A percentile compares a stretch with the other conserved stretches of the same genome.
These are phyloP conservation scores for Drosophila triauraria DNA, from an alignment of 1,140 invertebrate species.

Conservation along the genomic window DNA sequence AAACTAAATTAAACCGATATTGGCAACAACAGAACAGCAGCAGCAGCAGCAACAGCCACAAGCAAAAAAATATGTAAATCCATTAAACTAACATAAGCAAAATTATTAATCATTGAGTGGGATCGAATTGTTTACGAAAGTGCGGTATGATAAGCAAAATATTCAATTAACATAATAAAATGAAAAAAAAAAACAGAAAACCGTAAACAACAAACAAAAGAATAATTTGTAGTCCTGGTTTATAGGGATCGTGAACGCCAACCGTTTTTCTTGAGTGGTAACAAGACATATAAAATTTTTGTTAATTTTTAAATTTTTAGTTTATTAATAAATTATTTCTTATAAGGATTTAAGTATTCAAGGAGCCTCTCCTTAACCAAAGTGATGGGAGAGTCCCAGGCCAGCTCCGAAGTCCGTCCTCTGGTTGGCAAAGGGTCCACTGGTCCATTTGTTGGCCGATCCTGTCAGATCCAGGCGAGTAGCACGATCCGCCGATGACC, in stretches of 20 bases:
- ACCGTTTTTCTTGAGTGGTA: too few relatives aligned
- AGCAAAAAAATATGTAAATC: constrained; percentile 45
- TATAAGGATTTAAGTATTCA: neutral
- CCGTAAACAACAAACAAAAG: constrained; percentile 11
- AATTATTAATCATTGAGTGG: constrained; percentile 67
- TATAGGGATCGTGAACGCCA: too few relatives aligned
- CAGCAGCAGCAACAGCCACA: constrained; percentile 24
- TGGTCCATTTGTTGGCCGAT: constrained; percentile 68
- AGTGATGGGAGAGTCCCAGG: constrained; percentile 65
- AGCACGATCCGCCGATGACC: constrained; percentile 73
- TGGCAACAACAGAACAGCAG: constrained; percentile 48
- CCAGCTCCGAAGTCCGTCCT: constrained; percentile 59
- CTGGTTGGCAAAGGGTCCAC: constrained; percentile 64
- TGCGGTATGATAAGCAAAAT: constrained; percentile 70
- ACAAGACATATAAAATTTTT: too few relatives aligned
- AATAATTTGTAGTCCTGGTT: neutral
- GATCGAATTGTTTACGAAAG: constrained; percentile 58
- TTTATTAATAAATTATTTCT: constrained; percentile 43
- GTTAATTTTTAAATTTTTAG: neutral
- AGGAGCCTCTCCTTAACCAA: constrained; percentile 40
- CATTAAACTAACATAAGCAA: constrained; percentile 66
- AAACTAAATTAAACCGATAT: constrained; percentile 47
- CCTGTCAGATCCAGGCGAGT: constrained; percentile 70
- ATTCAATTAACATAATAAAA: constrained; percentile 77
- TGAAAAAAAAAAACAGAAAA: constrained; percentile 29